Percentiles rank a stretch among this genome's conserved stretches.
These are phyloP conservation scores for Sinodicranocentrus sp. DNA, from an alignment of 2,888 invertebrate species.

Conservation along the genomic window DNA sequence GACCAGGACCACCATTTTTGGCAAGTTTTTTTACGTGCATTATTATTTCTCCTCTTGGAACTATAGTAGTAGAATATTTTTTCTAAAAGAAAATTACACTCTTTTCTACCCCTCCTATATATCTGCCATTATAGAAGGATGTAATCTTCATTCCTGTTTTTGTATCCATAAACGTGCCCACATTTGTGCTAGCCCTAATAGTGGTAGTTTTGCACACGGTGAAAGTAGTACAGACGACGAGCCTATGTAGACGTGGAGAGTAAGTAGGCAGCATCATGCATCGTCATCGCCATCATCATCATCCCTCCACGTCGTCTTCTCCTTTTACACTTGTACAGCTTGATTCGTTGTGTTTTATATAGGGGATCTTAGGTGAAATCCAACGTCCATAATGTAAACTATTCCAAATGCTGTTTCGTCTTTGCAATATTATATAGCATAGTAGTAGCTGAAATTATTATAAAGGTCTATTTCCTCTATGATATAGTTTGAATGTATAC, in stretches of 20 bases:
- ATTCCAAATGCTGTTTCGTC: neutral
- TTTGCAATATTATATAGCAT: too few relatives aligned
- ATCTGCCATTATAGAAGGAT: neutral
- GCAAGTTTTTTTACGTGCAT: too few relatives aligned
- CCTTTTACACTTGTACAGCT: conserved; percentile 33
- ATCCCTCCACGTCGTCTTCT: conserved; percentile 3
- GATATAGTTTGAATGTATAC: conserved; percentile 21
- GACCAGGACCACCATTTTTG: too few relatives aligned
- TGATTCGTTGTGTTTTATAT: neutral
- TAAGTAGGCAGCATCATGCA: conserved; percentile 32
- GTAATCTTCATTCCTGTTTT: conserved; percentile 35
- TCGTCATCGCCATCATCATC: conserved; percentile 33
- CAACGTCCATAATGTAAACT: neutral
- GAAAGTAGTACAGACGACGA: conserved; percentile 49
- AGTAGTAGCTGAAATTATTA: too few relatives aligned
- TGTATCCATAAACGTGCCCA: conserved; percentile 41
- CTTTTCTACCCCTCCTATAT: neutral
- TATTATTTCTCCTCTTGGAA: too few relatives aligned
- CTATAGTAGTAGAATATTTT: too few relatives aligned
- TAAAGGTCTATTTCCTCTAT: neutral
- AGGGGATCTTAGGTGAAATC: neutral
- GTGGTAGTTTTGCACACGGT: conserved; percentile 3
- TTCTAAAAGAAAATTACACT: neutral
- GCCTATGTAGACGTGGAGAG: too few relatives aligned
- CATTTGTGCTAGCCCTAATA: conserved; percentile 1